Evolutionary conservation across 2,797 vertebrate genomes (phyloP), one percentile per base, ranked within the genome.

Genomic region (Oophaga sylvatica): DNA sequence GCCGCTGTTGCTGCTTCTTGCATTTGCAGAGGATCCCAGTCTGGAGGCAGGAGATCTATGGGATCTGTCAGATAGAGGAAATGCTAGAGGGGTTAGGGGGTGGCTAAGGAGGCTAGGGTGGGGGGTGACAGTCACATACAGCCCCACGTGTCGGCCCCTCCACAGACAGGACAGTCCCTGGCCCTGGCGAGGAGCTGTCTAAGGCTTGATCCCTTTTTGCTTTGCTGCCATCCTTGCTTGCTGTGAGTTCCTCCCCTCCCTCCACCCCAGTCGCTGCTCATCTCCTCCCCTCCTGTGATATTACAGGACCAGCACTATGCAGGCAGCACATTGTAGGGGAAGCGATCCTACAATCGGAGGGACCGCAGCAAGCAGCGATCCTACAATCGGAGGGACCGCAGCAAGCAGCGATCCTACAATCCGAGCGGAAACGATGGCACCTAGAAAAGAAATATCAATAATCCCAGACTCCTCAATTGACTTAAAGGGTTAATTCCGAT

Each of bases 201-300:
- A 29, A 29, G 86, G n/a, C 80, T 73, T n/a, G 68, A 81, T 81
- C 78, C 59, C 65, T 65, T 20, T 75, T 53, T 82, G 86, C 60
- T 67, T 16, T 77, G 81, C 71, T 83, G 81, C 87, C 87, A 87
- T 87, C 80, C 87, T 79, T 26, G 16, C 56, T 80, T 20, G 67
- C 81, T 79, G 79, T 60, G 56, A 63, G 80, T 83, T 35, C 67
- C 87, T 82, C 87, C 86, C 81, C 81, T 79, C 45, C 86, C 80
- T 78, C 84, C 85, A 81, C 65, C 85, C 67, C 31, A n/a, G 85
- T 73, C 85, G 2, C 68, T 63, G 15, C 26, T 71, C 80, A 73
- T 63, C 79, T 59, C 86, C 87, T 83, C 81, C 80, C 73, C 70
- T 81, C 22, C 73, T 78, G 87, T 68, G 76, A 80, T 80, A 84